Evolutionary conservation across 2,888 invertebrate species (phyloP).

Genomic region (Uloborus plumipes): DNA sequence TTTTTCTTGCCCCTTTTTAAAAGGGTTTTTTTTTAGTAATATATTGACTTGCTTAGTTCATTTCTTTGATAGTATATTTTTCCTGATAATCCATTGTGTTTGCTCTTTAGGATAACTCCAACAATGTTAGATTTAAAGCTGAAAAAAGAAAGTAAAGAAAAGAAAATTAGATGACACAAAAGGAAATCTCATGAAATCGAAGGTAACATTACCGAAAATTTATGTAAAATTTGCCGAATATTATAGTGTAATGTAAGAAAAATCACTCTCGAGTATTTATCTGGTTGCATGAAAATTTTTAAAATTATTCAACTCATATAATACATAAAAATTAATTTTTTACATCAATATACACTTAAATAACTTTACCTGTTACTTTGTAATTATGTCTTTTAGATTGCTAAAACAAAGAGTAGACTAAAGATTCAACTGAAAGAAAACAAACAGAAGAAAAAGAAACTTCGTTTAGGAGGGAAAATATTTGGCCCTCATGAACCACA

Average conservation of each 20-base stretch:
- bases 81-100: not conserved
- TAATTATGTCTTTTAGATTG: not conserved
- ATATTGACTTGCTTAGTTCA: not conserved
- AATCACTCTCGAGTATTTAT: too few relatives aligned
- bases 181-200: constrained; percentile 65
- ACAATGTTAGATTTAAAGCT: constrained; percentile 10
- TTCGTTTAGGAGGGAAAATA: constrained; percentile 67
- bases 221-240: too few relatives aligned
- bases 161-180: constrained; percentile 67
- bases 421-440: constrained; percentile 28
- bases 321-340: too few relatives aligned
- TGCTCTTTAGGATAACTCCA: not conserved
- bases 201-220: too few relatives aligned
- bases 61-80: not conserved
- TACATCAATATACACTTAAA: not conserved
- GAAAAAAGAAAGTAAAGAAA: constrained; percentile 68
- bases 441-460: constrained; percentile 67
- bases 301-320: too few relatives aligned
- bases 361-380: not conserved
- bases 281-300: too few relatives aligned
- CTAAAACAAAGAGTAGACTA: constrained; percentile 25
- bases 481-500: constrained; percentile 17
- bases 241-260: too few relatives aligned
- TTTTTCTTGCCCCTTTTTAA: too few relatives aligned
- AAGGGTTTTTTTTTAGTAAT: too few relatives aligned